Evolutionary conservation across 2,888 invertebrate species (phyloP).

Genomic region (Caenorhabditis imperialis): DNA sequence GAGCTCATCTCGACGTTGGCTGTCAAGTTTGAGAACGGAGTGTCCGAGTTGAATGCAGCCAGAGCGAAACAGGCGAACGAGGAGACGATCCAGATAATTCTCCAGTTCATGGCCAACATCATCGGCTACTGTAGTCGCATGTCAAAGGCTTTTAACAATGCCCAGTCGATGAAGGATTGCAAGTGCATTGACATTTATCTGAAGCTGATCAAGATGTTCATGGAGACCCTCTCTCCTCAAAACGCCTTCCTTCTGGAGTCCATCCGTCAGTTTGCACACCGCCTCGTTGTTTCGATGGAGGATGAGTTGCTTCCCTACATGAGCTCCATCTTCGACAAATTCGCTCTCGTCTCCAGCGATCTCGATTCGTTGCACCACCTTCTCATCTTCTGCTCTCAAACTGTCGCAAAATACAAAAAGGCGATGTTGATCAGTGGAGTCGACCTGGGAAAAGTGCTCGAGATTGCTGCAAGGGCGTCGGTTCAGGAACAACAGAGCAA

Average conservation of each 20-base stretch:
- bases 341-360: constrained; percentile 66
- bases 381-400: constrained; percentile 82
- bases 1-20: constrained; percentile 66
- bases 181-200: constrained; percentile 81
- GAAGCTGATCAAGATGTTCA: constrained; percentile 76
- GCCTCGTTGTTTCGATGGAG: constrained; percentile 82
- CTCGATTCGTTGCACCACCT: constrained; percentile 79
- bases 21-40: constrained; percentile 58
- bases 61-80: constrained; percentile 50
- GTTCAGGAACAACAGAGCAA: constrained; percentile 43
- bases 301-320: constrained; percentile 80
- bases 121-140: constrained; percentile 82
- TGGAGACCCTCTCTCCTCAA: constrained; percentile 52
- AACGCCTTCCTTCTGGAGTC: constrained; percentile 79
- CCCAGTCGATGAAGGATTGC: constrained; percentile 81
- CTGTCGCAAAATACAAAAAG: constrained; percentile 81
- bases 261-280: constrained; percentile 80
- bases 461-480: constrained; percentile 59
- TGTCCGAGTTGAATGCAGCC: constrained; percentile 52
- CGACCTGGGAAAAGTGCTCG: constrained; percentile 57
- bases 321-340: constrained; percentile 43
- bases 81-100: constrained; percentile 74
- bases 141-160: constrained; percentile 82
- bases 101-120: constrained; percentile 80
- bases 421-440: constrained; percentile 57